These are phyloP conservation scores for Ctenosaura bakeri DNA, from an alignment of 2,797 vertebrate genomes.

Conservation along the genomic window DNA sequence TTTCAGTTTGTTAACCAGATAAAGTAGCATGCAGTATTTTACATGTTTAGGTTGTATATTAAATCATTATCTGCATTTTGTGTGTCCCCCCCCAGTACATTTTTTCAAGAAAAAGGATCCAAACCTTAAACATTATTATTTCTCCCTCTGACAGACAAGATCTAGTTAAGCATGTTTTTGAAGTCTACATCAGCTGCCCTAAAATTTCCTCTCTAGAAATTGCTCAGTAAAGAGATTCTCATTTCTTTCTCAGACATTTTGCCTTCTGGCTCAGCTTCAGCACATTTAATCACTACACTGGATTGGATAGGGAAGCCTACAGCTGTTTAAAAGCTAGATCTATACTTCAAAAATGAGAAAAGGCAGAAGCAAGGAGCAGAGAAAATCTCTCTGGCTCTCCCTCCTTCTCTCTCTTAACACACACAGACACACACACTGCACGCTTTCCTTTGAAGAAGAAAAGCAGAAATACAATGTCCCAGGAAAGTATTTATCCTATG, in stretches of 20 bases:
- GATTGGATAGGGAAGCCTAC: conserved; percentile 43
- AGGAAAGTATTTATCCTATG: too few species aligned
- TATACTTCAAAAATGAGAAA: conserved; percentile 11
- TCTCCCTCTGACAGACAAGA: conserved; percentile 20
- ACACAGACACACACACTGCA: too few species aligned
- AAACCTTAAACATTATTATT: accelerated
- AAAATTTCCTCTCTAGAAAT: conserved; percentile 32
- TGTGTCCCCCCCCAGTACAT: conserved; percentile 16
- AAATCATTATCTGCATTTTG: conserved; percentile 4
- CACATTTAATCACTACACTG: conserved; percentile 35
- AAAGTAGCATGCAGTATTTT: not conserved
- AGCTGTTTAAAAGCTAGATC: conserved; percentile 36
- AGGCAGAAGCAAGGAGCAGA: not conserved
- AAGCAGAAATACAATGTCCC: not conserved
- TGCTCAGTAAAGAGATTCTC: conserved; percentile 46
- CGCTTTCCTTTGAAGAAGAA: not conserved
- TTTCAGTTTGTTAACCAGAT: conserved; percentile 8
- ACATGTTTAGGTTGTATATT: not conserved
- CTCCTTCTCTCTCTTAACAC: too few species aligned
- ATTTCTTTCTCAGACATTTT: conserved; percentile 51
- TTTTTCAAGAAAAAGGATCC: conserved; percentile 25
- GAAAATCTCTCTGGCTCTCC: not conserved
- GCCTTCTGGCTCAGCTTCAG: conserved; percentile 39
- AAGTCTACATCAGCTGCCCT: conserved; percentile 33
- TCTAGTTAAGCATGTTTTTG: conserved; percentile 36